Percentiles rank a stretch among this genome's conserved stretches.
These are phyloP conservation scores for Phoxinus dragarum DNA, from an alignment of 2,797 vertebrate genomes.

Conservation along the genomic window DNA sequence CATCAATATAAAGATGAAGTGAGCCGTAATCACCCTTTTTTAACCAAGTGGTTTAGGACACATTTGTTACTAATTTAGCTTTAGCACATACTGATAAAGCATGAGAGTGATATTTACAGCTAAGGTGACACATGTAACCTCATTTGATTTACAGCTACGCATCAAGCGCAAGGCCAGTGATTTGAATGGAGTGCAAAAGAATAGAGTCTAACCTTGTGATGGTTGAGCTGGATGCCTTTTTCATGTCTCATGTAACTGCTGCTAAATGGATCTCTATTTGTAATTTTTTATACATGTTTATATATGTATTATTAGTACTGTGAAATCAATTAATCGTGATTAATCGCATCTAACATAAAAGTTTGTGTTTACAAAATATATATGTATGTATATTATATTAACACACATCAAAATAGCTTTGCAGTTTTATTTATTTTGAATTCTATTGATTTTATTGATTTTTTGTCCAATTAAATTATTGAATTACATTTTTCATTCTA, in stretches of 20 bases:
- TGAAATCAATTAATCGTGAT: no score
- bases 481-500: not conserved
- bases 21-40: constrained; percentile 8
- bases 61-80: constrained; percentile 6
- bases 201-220: constrained; percentile 6
- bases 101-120: constrained; percentile 16
- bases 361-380: no score
- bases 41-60: not conserved
- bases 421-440: not conserved
- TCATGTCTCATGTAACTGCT: not conserved
- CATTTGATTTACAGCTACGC: not conserved
- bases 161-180: not conserved
- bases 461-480: not conserved
- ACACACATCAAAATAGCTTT: not conserved
- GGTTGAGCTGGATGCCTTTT: not conserved
- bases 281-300: no score
- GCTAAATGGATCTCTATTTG: not conserved
- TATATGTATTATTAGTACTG: no score
- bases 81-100: not conserved
- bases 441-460: not conserved
- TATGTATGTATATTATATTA: not conserved
- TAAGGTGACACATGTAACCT: not conserved
- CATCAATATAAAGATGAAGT: constrained; percentile 23
- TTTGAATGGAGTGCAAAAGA: constrained; percentile 6
- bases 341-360: no score